Base-by-base conservation (phyloP, 1,140 invertebrate species). In the Parasteatoda tepidariorum region DNA sequence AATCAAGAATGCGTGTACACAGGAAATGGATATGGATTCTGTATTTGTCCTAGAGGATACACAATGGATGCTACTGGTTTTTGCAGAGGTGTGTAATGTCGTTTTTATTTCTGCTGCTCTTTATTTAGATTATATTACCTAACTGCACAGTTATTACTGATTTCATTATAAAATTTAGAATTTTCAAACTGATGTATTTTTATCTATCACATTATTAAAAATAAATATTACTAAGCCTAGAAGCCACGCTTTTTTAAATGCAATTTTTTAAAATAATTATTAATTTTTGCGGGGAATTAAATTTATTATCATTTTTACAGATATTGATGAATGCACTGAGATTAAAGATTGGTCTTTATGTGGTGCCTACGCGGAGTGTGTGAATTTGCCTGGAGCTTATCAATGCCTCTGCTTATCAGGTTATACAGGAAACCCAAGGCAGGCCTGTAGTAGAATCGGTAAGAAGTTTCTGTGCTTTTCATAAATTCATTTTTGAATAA, bases 371-470 rank as follows among this genome's bases (percentile, higher is more conserved):
- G 82, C 86, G 15, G 82, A 87, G 71, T 88, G 87, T 64, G 68
- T 86, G 13, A 87, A 88, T 55, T 59, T 84, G 22, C 86, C 85
- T 11, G 87, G 87, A 4, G 75, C 87, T 28, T 88, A 86, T 59
- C 85, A 88, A 33, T 97, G 96, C 88, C 93, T 95, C 91, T 97
- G 96, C 87, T 92, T 94, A 87, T 89, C 92, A 64, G 95, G 96
- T 3, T 96, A 93, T 87, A 93, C 94, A 88, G 95, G 95, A 24
- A 94, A 96, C 89, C 94, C 95, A 0, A 92, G 94, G 57, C 62
- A 84, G 57, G 86, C 78, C 9, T 87, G 86, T 33, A 84, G 34
- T 54, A 28, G 85, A 74, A 84, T 84, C 26, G 70, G 76, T 84
- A 71, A 24, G 79, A 0, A 7, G 6, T 30, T 18, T 64, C 9